A percentile compares a stretch with the other conserved stretches of the same genome.
phyloP scores from a whole-genome alignment of 1,140 invertebrate genomes.

The Anadara kagoshimensis region DNA sequence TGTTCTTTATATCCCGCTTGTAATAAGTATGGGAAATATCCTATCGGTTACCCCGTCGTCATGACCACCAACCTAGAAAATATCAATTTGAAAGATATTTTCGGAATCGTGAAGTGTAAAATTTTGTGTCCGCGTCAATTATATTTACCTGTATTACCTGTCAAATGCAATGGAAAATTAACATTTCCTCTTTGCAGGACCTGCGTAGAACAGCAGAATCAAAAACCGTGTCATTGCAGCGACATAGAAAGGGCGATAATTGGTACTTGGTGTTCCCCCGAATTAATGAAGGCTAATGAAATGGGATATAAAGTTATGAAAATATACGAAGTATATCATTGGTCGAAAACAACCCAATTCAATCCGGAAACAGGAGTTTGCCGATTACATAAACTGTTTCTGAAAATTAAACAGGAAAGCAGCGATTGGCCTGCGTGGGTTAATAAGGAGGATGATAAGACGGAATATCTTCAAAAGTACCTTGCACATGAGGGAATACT shows the following conservation, averaged over 20 bases:
- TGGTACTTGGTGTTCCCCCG: slow-evolving; percentile 70
- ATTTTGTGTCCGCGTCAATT: too few species aligned
- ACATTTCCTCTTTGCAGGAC: slow-evolving; percentile 38
- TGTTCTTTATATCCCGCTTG: slow-evolving; percentile 10
- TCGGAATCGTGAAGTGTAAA: too few species aligned
- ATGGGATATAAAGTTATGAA: slow-evolving; percentile 68
- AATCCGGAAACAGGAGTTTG: slow-evolving; percentile 27
- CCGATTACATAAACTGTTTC: slow-evolving; percentile 49
- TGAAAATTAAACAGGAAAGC: slow-evolving; percentile 56
- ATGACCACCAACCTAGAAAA: slow-evolving; percentile 1
- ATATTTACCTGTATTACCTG: too few species aligned
- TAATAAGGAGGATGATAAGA: slow-evolving; percentile 26
- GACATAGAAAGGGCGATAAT: slow-evolving; percentile 58
- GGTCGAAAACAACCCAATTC: slow-evolving; percentile 57
- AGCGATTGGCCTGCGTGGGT: slow-evolving; percentile 41
- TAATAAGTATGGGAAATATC: slow-evolving; percentile 22
- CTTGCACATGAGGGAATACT: slow-evolving; percentile 60
- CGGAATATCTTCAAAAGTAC: slow-evolving; percentile 58
- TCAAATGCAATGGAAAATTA: slow-evolving; percentile 1
- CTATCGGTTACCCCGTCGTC: slow-evolving; percentile 9
- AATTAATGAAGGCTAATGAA: slow-evolving; percentile 67
- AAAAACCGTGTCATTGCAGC: slow-evolving; percentile 26
- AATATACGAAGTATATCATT: slow-evolving; percentile 70
- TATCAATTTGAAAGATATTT: too few species aligned
- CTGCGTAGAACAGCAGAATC: slow-evolving; percentile 28